Conservation (phyloP, 2,888 invertebrate genomes). For the Hirtodrosophila alboralis region DNA sequence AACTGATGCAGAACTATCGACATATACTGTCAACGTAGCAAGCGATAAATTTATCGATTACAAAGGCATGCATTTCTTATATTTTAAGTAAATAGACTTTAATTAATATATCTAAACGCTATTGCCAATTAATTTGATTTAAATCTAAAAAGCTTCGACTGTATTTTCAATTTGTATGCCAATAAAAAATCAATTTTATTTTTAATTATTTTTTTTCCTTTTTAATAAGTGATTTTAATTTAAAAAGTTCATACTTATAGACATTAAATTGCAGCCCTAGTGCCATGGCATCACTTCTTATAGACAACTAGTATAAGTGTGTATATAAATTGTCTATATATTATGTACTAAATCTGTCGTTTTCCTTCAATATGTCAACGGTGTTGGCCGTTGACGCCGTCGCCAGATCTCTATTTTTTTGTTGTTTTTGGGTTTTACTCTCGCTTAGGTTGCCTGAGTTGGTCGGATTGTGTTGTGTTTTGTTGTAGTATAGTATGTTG, state of each 20-base stretch:
- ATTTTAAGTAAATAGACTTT: too few relatives aligned
- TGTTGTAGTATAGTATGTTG: slow-evolving; percentile 39
- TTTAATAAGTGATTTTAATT: neutral
- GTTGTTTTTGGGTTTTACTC: slow-evolving; percentile 32
- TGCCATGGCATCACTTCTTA: slow-evolving; percentile 26
- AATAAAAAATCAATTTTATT: neutral
- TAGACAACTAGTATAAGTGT: too few relatives aligned
- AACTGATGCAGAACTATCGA: too few relatives aligned
- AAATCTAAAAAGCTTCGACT: too few relatives aligned
- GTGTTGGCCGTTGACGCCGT: slow-evolving; percentile 62
- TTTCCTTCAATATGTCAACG: slow-evolving; percentile 81
- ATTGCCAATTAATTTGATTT: too few relatives aligned
- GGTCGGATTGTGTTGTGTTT: slow-evolving; percentile 23
- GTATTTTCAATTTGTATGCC: too few relatives aligned
- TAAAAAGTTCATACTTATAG: neutral
- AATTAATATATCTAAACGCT: too few relatives aligned
- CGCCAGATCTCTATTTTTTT: slow-evolving; percentile 28
- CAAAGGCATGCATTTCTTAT: too few relatives aligned
- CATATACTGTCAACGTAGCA: too few relatives aligned
- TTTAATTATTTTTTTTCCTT: neutral
- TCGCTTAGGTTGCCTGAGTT: slow-evolving; percentile 18
- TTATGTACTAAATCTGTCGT: slow-evolving; percentile 80
- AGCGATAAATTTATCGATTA: too few relatives aligned
- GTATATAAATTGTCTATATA: slow-evolving; percentile 63
- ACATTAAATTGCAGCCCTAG: slow-evolving; percentile 34